Evolutionary conservation across 1,140 invertebrate genomes (phyloP), one percentile per base, ranked within the genome.

Genomic region (Laupala kohalensis): DNA sequence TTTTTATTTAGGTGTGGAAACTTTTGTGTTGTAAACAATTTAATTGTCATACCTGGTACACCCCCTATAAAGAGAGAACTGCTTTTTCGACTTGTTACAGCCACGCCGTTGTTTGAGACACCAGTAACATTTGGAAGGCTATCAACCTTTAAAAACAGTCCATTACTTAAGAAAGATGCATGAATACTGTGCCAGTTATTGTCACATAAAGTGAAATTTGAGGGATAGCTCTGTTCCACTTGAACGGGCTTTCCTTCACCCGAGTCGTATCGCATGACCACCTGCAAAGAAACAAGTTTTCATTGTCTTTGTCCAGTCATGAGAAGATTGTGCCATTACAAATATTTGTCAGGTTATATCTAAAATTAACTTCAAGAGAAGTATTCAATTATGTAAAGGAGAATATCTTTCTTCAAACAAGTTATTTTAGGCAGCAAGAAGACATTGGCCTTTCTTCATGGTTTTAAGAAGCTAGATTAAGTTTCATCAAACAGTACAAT

Each of bases 161-260:
- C 85, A 71, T 88, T 87, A 64, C 86, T 86, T 6, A 88, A 86
- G 76, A 91, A 90, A 6, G 87, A 82, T 0, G 90, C 93, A 67
- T 87, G 86, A 19, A 95, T 87, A 71, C 85, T 86, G 79, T 96
- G 94, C 94, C 94, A 96, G 75, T 87, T 85, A 74, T 93, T 93
- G 80, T 96, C 91, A 80, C 94, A 96, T 3, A 92, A 80, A 1
- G 86, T 82, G 76, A 86, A 90, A 66, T 86, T 84, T 68, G 84
- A 86, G 19, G 85, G 78, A 37, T 91, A 85, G 27, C 79, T 77
- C 80, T 87, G 76, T 77, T 88, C 79, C 27, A 88, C 83, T 76
- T 76, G 84, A 79, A 84, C 86, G 4, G 82, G 83, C 74, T 85
- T 83, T 27, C 85, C 84, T 74, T 88, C 86, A 15, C 87, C 86